Evolutionary conservation across 2,113 vertebrate species (phyloP), one percentile per base, ranked within the genome.

Genomic region (Echinops telfairi): DNA sequence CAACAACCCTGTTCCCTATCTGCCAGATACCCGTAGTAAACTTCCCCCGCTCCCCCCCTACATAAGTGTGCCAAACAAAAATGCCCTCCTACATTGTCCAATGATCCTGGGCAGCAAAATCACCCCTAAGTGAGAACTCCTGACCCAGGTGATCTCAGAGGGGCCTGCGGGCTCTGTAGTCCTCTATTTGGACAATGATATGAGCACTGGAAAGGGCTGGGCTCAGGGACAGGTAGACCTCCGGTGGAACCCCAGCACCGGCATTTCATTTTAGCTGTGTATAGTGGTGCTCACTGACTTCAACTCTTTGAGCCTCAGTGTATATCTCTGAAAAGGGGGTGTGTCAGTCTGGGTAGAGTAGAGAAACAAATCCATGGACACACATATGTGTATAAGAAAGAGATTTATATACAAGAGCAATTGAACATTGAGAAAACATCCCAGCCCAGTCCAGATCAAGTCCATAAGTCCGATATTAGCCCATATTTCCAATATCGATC

Each of bases 251-350:
- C 68, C 33, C 8, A 60, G 36, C 53, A 43, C 84, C n/a, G 23
- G 16, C 53, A 10, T 57, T 84, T 33, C 17, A 47, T n/a, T 43
- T 36, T 31, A 33, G 27, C 33, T 75, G 57, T 89, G 9, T n/a
- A 6, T 53, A 77, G 36, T 25, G 43, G 29, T 58, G 62, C 27
- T 68, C 53, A 4, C 85, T 76, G 4, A 36, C 58, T 70, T 93
- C 62, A 40, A 38, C 38, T 93, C 62, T 64, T 64, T n/a, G 19
- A 73, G 81, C 31, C 84, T 97, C 86, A n/a, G 83, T 96, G 71
- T 86, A 47, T 77, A 83, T 73, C 64, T 90, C 86, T 71, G 76
- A 64, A 88, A 90, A 91, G 40, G 29, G 29, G 80, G 47, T 40
- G 40, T 40, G 40, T 40, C 40, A 40, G 40, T 7, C 40, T 40